Evolutionary conservation across 2,113 vertebrate genomes (phyloP), one percentile per base, ranked within the genome.

Genomic region (Ageneiosus marmoratus): DNA sequence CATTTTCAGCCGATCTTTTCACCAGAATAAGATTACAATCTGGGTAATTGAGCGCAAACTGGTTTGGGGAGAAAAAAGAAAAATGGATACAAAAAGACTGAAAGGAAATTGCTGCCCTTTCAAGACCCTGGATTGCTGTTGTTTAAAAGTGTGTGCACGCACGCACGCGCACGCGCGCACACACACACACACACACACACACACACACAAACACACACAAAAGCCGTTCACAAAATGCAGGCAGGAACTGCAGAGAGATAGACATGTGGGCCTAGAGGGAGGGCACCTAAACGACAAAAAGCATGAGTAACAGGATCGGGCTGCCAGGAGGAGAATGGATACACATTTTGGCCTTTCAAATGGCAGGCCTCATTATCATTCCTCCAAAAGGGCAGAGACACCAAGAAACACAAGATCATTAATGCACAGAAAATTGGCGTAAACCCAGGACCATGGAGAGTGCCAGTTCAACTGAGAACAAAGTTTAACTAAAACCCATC

Each of bases 21-120:
- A 73, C 87, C 83, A 88, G 87, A 92, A 92, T 88, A 86, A 90
- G 89, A 94, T 92, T 92, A 91, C 88, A 91, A 93, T 91, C 89
- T 89, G 90, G 87, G 91, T 89, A 91, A 90, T 89, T 89, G 90
- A 90, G 90, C 73, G 41, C 89, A 93, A 91, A 92, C 88, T 88
- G 86, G 80, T 91, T 86, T 88, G 87, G 12, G 27, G 87, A 70
- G n/a, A 82, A 75, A 63, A 37, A 80, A 72, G 56, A 70, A 37
- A 46, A 18, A 82, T 67, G 44, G 37, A 56, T 32, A 58, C 32
- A 79, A 86, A 58, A 77, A 83, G 34, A 37, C 22, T 70, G 80
- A 76, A 86, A 29, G 53, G 83, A 77, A 91, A 86, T 76, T 29
- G 70, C 73, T 48, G 34, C 84, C 67, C 48, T 29, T 81, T 81